Percentiles rank a stretch among this genome's conserved stretches.
phyloP scores from a whole-genome alignment of 2,113 vertebrate genomes.

The Lepisosteus oculatus region DNA sequence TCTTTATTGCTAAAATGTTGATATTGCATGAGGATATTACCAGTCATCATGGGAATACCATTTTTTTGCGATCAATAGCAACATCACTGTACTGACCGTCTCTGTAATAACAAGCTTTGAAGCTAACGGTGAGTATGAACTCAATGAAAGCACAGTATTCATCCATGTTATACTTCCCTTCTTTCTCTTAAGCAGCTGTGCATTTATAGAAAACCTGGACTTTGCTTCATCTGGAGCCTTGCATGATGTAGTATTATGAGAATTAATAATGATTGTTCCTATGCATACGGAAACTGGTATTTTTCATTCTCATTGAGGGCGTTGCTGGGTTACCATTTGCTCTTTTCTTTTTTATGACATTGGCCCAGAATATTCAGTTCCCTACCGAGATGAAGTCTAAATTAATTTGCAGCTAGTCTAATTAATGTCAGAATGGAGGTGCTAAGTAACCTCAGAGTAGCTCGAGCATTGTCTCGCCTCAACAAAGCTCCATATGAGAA shows the following conservation, averaged over 20 bases:
- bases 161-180: too few relatives aligned
- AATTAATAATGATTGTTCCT: not conserved
- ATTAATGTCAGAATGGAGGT: slow-evolving; percentile 52
- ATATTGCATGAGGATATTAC: too few relatives aligned
- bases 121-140: too few relatives aligned
- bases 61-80: too few relatives aligned
- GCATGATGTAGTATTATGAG: not conserved
- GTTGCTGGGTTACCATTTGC: not conserved
- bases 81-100: too few relatives aligned
- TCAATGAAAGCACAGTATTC: too few relatives aligned
- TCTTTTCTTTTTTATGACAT: not conserved
- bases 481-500: slow-evolving; percentile 35
- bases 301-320: not conserved
- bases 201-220: too few relatives aligned
- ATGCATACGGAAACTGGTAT: not conserved
- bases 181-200: too few relatives aligned
- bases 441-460: slow-evolving; percentile 19
- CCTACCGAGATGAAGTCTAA: slow-evolving; percentile 48
- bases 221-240: too few relatives aligned
- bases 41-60: too few relatives aligned
- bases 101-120: too few relatives aligned
- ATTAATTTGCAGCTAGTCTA: slow-evolving; percentile 57
- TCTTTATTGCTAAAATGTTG: not conserved
- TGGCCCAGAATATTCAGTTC: slow-evolving; percentile 43
- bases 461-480: not conserved